Conservation (phyloP, 2,888 invertebrate species). For the Archips crataeganus region DNA sequence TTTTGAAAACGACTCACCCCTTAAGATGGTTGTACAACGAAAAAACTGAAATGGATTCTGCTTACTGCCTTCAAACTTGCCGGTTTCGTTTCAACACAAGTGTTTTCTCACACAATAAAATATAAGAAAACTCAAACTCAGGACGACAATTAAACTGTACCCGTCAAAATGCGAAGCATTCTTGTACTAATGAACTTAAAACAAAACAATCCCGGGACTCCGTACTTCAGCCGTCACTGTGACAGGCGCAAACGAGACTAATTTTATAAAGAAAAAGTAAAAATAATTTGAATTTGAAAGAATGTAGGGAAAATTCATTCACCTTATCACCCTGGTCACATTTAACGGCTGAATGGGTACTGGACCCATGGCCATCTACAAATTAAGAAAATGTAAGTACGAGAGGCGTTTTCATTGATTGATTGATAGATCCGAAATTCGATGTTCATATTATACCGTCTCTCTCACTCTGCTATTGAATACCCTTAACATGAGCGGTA, state of each 20-base stretch:
- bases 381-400: background rate
- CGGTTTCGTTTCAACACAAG: background rate
- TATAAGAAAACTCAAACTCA: background rate
- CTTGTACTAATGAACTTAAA: slow-evolving; percentile 15
- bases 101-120: background rate
- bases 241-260: slow-evolving; percentile 23
- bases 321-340: background rate
- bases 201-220: slow-evolving; percentile 14
- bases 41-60: no score
- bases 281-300: background rate
- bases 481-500: no score
- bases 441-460: no score
- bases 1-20: no score
- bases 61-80: background rate
- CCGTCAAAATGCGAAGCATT: slow-evolving; percentile 8
- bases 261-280: slow-evolving; percentile 12
- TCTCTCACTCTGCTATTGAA: no score
- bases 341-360: background rate
- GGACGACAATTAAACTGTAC: slow-evolving; percentile 3
- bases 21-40: no score
- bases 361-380: background rate
- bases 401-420: no score
- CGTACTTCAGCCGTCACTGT: slow-evolving; percentile 8
- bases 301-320: background rate
- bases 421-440: no score